Evolutionary conservation across 2,113 vertebrate genomes (phyloP), one percentile per base, ranked within the genome.

Genomic region (Clarias gariepinus): DNA sequence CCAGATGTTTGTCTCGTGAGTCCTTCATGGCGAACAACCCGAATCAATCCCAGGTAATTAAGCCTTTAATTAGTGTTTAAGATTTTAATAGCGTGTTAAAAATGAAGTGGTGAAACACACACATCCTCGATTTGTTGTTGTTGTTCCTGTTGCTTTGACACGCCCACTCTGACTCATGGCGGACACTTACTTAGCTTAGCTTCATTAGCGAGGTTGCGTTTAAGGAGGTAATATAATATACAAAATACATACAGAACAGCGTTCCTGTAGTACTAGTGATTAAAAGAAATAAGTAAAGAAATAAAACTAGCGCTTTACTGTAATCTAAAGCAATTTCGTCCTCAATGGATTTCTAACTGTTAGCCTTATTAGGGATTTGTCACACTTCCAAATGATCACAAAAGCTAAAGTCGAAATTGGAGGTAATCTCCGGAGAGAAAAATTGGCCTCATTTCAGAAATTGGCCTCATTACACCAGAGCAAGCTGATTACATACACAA

Each of bases 291-390:
- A 18, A 82, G 25, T 64, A 64, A 82, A 81, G 21, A 12, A 47
- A 21, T 11, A 11, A 47, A 41, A 61, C 41, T 47, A 61, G 47
- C 0, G 4, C 5, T 77, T 55, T 74, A 55, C 12, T 53, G 41
- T 55, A 77, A 77, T 77, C 12, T 53, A 77, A 77, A 16, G 47
- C 74, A n/a, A 13, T n/a, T 77, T 52, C 36, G 23, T 66, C 41
- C 61, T 55, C 41, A 2, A 18, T 53, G 12, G 21, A 82, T 77
- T 60, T 85, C 52, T 25, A 77, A 82, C 77, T 58, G 30, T 81
- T 90, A 89, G 90, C 77, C 87, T 89, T 85, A 88, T 91, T 60
- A 89, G 79, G 53, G 78, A 86, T 87, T 79, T 81, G 36, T 52
- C 41, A 76, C 21, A 76, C 23, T 76, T 76, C 88, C 90, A 91